These are phyloP conservation scores for Melitaea athalia DNA, from an alignment of 2,888 invertebrate species.

Conservation along the genomic window DNA sequence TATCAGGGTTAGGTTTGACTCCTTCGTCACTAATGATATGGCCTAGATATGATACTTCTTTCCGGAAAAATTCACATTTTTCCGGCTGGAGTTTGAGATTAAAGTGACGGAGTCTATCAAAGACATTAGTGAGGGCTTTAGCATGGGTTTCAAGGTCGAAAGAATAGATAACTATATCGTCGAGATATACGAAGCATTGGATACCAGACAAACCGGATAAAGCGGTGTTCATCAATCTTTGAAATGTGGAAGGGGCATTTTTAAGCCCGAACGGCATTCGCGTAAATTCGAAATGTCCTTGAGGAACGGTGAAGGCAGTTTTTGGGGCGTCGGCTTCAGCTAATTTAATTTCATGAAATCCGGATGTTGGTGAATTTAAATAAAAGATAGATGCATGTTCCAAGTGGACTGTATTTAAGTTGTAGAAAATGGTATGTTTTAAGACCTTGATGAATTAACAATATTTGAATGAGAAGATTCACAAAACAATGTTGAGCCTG, in stretches of 20 bases:
- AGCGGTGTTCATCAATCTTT: background rate
- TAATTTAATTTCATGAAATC: conserved; percentile 32
- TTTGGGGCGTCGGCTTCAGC: background rate
- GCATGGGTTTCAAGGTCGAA: too few species aligned
- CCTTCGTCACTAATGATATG: background rate
- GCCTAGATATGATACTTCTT: background rate
- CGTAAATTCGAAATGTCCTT: background rate
- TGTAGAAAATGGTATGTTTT: too few species aligned
- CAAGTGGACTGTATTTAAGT: too few species aligned
- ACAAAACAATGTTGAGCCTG: too few species aligned
- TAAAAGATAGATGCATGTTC: too few species aligned
- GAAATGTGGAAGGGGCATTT: conserved; percentile 7
- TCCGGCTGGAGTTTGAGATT: background rate
- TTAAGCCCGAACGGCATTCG: background rate
- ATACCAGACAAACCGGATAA: background rate
- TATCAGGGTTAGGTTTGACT: background rate
- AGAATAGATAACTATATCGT: background rate
- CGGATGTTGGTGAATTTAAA: too few species aligned
- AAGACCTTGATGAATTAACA: too few species aligned
- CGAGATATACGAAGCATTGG: background rate
- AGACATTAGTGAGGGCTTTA: too few species aligned
- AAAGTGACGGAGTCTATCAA: background rate
- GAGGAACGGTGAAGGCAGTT: background rate
- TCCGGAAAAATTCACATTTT: background rate
- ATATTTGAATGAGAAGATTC: too few species aligned